Conservation (phyloP, 2,113 vertebrate species). For the Neogobius melanostomus region DNA sequence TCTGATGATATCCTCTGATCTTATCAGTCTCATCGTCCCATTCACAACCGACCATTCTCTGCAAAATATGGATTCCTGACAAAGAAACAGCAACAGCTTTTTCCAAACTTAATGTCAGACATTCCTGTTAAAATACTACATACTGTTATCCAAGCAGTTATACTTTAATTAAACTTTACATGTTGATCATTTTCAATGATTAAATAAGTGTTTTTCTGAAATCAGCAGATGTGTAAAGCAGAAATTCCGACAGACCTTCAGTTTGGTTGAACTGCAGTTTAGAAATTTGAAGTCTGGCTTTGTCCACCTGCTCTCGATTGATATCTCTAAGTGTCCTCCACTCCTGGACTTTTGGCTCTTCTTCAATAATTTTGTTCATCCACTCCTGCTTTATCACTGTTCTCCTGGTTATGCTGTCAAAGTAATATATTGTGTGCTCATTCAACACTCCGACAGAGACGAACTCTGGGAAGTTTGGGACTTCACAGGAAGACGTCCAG, state of each 20-base stretch:
- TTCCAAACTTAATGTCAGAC: too few species aligned
- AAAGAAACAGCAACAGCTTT: too few species aligned
- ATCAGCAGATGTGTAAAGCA: background rate
- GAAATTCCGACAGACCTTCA: background rate
- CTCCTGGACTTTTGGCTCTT: background rate
- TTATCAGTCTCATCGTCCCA: background rate
- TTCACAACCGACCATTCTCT: background rate
- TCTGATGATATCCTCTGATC: accelerated
- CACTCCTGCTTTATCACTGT: background rate
- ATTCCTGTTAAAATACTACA: too few species aligned
- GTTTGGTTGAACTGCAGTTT: background rate
- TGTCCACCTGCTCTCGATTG: background rate
- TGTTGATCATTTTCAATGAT: too few species aligned
- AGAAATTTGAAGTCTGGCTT: accelerated
- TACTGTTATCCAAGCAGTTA: too few species aligned
- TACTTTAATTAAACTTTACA: too few species aligned
- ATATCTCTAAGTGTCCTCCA: background rate
- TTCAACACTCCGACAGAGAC: background rate
- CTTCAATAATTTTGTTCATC: background rate
- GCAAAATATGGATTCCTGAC: accelerated
- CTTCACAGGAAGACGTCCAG: background rate
- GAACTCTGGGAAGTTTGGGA: background rate
- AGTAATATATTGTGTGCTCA: background rate
- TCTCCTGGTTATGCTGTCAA: background rate
- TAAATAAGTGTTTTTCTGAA: too few species aligned